Conservation (phyloP, 2,113 vertebrate species). For the Carollia perspicillata region DNA sequence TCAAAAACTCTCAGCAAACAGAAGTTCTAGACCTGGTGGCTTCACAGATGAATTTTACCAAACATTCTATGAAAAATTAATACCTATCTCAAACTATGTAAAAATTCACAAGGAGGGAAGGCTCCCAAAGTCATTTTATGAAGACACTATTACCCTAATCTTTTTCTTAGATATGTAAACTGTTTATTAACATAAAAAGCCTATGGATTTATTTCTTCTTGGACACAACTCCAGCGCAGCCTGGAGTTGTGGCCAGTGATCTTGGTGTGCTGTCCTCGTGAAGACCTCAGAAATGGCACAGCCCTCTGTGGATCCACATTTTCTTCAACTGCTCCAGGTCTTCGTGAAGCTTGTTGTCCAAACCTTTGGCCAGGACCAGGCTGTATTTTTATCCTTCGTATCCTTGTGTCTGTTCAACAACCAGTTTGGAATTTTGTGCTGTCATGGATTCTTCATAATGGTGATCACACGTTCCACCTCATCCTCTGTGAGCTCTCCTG, state of each 20-base stretch:
- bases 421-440: not conserved
- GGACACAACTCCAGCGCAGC: not conserved
- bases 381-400: not conserved
- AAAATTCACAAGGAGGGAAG: not conserved
- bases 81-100: not conserved
- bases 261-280: not conserved
- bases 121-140: not conserved
- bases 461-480: not conserved
- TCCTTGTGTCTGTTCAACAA: not conserved
- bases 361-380: not conserved
- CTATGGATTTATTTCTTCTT: not conserved
- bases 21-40: not conserved
- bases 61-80: not conserved
- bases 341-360: not conserved
- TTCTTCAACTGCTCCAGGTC: not conserved
- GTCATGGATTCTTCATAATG: not conserved
- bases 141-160: too few relatives aligned
- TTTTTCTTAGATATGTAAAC: not conserved
- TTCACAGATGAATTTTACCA: not conserved
- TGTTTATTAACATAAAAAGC: not conserved
- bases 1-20: not conserved
- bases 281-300: not conserved
- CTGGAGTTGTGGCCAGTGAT: rapidly evolving
- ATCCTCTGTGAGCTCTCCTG: not conserved
- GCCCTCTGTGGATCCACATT: not conserved